Conservation (phyloP, 2,888 invertebrate species). For the Bembecia ichneumoniformis region DNA sequence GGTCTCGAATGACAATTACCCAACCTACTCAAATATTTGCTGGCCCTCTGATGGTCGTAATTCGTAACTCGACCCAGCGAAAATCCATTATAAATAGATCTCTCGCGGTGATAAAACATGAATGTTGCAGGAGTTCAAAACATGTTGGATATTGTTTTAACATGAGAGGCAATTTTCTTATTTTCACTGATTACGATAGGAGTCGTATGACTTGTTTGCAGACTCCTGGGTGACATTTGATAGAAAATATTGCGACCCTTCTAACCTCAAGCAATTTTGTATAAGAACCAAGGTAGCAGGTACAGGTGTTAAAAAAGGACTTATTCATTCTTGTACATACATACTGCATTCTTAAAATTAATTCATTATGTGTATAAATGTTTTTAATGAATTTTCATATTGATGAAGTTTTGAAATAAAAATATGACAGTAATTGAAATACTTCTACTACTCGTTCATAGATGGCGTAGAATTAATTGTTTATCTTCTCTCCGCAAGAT, state of each 20-base stretch:
- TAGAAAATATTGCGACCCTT: conserved; percentile 33
- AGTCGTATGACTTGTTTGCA: conserved; percentile 62
- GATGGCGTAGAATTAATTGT: neutral
- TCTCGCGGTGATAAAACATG: conserved; percentile 10
- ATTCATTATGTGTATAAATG: too few species aligned
- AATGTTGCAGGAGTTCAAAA: conserved; percentile 9
- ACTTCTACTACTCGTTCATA: neutral
- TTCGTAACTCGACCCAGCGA: conserved; percentile 47
- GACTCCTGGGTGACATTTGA: conserved; percentile 44
- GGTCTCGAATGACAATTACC: conserved; percentile 62
- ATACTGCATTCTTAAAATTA: too few species aligned
- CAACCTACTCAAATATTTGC: conserved; percentile 63
- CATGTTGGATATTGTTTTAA: conserved; percentile 18
- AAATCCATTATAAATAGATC: conserved; percentile 9
- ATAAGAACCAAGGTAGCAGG: too few species aligned
- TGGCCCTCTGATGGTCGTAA: conserved; percentile 59
- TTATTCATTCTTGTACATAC: too few species aligned
- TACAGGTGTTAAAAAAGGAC: too few species aligned
- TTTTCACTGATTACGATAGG: conserved; percentile 36
- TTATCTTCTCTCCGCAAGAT: conserved; percentile 11
- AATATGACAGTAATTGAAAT: neutral
- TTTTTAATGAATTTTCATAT: neutral
- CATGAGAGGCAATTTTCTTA: conserved; percentile 45
- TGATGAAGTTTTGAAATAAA: neutral
- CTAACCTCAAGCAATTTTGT: too few species aligned